These are phyloP conservation scores for Cepphus grylle DNA, from an alignment of 2,113 vertebrate genomes.

Conservation along the genomic window DNA sequence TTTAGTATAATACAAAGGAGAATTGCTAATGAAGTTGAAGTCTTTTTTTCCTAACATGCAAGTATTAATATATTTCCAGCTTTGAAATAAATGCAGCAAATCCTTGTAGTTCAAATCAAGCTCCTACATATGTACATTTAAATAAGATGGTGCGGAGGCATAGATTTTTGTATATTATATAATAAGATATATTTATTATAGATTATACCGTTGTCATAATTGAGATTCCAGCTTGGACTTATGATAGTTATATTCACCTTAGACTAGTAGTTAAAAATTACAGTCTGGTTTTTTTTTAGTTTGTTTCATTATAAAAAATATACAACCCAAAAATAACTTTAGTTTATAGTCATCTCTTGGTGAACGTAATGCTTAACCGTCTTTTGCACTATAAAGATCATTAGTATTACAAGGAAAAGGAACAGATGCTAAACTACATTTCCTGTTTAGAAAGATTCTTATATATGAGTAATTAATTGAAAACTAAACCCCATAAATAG, in stretches of 20 bases:
- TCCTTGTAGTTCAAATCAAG: neutral
- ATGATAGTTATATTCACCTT: neutral
- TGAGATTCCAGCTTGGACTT: neutral
- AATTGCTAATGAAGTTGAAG: neutral
- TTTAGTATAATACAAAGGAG: neutral
- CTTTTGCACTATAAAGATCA: neutral
- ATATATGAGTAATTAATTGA: rapidly evolving
- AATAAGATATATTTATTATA: neutral
- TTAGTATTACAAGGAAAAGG: neutral
- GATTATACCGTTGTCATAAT: neutral
- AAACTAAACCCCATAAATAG: neutral
- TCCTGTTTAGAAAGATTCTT: neutral
- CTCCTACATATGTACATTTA: neutral
- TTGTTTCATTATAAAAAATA: neutral
- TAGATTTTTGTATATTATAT: neutral
- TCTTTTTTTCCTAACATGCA: neutral
- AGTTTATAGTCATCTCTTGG: neutral
- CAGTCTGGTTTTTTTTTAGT: neutral
- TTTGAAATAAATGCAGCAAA: neutral
- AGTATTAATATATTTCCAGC: neutral
- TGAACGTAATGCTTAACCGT: neutral
- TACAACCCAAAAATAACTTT: neutral
- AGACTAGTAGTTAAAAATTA: neutral
- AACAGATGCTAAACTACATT: neutral
- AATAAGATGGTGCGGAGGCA: neutral